Evolutionary conservation across 2,113 vertebrate genomes (phyloP).

Genomic region (Microtus ochrogaster): DNA sequence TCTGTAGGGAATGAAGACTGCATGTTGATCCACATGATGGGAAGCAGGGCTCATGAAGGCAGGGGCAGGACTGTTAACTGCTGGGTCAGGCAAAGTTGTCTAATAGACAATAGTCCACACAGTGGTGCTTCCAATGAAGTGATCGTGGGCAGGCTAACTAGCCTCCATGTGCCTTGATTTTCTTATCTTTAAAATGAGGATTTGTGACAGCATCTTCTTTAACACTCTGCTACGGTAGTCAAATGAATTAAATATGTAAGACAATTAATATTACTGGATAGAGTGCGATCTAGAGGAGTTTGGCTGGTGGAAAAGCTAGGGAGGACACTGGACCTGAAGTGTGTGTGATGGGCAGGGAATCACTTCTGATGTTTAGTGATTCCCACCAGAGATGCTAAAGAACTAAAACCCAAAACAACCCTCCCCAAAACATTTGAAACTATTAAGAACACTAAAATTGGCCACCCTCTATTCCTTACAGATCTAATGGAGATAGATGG

Average conservation of each 20-base stretch:
- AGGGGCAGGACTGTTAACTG: background rate
- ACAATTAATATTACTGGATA: background rate
- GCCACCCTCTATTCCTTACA: background rate
- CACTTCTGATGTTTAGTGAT: background rate
- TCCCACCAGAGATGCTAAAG: background rate
- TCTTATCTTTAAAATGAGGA: background rate
- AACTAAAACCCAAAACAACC: background rate
- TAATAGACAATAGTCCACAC: background rate
- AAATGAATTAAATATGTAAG: background rate
- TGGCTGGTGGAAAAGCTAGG: background rate
- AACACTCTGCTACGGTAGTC: background rate
- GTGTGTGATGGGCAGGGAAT: background rate
- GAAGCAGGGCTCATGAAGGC: too few relatives aligned
- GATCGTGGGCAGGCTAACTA: background rate
- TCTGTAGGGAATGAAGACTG: background rate
- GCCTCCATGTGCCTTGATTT: background rate
- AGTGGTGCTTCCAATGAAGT: background rate
- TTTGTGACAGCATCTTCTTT: background rate
- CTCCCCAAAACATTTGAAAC: background rate
- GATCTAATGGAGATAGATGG: constrained; percentile 32
- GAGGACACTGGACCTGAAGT: background rate
- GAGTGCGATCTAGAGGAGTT: background rate
- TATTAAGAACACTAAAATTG: constrained; percentile 14
- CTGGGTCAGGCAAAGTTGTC: background rate
- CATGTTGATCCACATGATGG: background rate